Conservation (phyloP, 2,113 vertebrate genomes). For the Ranitomeya variabilis region DNA sequence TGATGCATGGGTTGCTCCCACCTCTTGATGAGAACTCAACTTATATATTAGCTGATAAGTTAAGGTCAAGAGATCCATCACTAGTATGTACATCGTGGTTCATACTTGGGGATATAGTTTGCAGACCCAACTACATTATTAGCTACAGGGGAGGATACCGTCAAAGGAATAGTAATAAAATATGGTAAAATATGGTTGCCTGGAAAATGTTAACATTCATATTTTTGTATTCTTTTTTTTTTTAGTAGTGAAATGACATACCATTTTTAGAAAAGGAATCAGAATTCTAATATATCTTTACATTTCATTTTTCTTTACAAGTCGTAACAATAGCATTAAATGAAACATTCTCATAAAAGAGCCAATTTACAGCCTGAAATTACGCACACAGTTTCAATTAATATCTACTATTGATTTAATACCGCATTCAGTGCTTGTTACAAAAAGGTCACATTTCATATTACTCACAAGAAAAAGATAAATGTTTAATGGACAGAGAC, state of each 20-base stretch:
- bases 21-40: no score
- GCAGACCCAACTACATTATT: neutral
- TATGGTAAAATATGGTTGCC: neutral
- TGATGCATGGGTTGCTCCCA: no score
- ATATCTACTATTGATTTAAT: constrained; percentile 42
- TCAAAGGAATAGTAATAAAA: neutral
- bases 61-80: no score
- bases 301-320: neutral
- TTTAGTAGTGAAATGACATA: neutral
- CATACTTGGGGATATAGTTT: no score
- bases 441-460: constrained; percentile 46
- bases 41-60: no score
- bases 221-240: neutral
- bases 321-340: neutral
- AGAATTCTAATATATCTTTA: neutral
- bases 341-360: constrained; percentile 15
- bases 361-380: neutral
- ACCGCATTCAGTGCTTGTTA: constrained; percentile 22
- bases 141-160: neutral
- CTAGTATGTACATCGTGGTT: no score
- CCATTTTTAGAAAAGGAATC: neutral
- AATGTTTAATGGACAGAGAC: constrained; percentile 44
- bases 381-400: constrained; percentile 21
- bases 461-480: constrained; percentile 42
- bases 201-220: no score